Evolutionary conservation across 2,888 invertebrate genomes (phyloP), one percentile per base, ranked within the genome.

Genomic region (Thecocarcelia acutangulata): DNA sequence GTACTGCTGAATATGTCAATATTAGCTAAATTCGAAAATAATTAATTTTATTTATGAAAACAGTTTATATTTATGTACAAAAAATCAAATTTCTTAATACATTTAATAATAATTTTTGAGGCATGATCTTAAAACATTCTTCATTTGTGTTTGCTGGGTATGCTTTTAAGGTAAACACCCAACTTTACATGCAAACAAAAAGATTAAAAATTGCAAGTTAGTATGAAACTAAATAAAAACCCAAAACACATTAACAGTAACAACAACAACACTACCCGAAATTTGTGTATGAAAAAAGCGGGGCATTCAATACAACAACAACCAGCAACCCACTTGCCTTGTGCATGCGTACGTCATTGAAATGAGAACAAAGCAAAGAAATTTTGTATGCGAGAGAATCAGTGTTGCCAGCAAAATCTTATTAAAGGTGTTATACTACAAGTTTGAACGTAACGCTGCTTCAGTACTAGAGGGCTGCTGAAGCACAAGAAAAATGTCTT

Each of bases 281-380:
- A 28, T 4, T 13, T 37, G 58, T 21, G 19, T 33, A 33, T 33
- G 33, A 33, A 59, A 33, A 56, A 70, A 75, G 50, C 52, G 61
- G 64, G 44, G 54, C 61, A 59, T 59, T 42, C 37, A 48, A 52
- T n/a, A 48, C 44, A 70, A 12, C 19, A 66, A 66, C 50, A 66
- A 68, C 59, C 11, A 58, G 12, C 66, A 80, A 66, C 76, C 76
- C 80, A 80, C 76, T 70, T 72, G 76, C 80, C 68, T 79, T 76
- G 77, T 78, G 72, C 59, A 68, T 72, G 72, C 80, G 80, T 75
- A 80, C 75, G 75, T 69, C 70, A 75, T 70, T 75, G 70, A 70
- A 75, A 64, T 70, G 48, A 72, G 42, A 12, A 59, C 40, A 33
- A 50, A 9, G 13, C 44, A 21, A 68, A 44, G 50, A 75, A 68